Conservation (phyloP, 2,113 vertebrate species). For the Sturnus vulgaris region DNA sequence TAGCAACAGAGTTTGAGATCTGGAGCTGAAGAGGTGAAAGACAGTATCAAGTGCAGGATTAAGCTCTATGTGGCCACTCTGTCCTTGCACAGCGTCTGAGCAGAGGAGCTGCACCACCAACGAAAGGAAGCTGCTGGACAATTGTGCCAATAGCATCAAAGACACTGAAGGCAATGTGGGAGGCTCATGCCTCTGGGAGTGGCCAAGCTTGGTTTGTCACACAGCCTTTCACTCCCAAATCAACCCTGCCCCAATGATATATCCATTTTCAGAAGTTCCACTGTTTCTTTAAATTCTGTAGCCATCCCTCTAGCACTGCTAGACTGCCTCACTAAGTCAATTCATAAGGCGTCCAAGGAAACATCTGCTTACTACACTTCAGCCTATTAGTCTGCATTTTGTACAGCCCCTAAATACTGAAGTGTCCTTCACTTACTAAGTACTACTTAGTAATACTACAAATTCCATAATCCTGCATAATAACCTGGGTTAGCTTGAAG, state of each 20-base stretch:
- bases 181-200: not conserved
- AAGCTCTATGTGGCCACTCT: slow-evolving; percentile 91
- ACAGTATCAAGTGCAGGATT: slow-evolving; percentile 88
- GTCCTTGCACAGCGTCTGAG: slow-evolving; percentile 87
- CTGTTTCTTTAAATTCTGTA: not conserved
- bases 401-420: not conserved
- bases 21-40: slow-evolving; percentile 86
- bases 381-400: not conserved
- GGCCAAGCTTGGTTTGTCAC: not conserved
- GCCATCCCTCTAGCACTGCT: not conserved
- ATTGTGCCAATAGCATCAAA: slow-evolving; percentile 81
- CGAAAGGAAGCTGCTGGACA: slow-evolving; percentile 84
- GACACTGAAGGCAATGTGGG: slow-evolving; percentile 84
- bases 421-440: not conserved
- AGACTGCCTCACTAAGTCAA: not conserved
- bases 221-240: rapidly evolving
- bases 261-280: rapidly evolving
- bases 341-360: not conserved
- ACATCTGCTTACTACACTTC: not conserved
- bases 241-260: not conserved
- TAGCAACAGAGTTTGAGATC: not conserved
- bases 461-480: not conserved
- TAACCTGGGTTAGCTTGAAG: not conserved
- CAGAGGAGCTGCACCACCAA: slow-evolving; percentile 89
- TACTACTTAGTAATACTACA: not conserved